phyloP scores from a whole-genome alignment of 2,797 vertebrate species.

The Coluber constrictor region DNA sequence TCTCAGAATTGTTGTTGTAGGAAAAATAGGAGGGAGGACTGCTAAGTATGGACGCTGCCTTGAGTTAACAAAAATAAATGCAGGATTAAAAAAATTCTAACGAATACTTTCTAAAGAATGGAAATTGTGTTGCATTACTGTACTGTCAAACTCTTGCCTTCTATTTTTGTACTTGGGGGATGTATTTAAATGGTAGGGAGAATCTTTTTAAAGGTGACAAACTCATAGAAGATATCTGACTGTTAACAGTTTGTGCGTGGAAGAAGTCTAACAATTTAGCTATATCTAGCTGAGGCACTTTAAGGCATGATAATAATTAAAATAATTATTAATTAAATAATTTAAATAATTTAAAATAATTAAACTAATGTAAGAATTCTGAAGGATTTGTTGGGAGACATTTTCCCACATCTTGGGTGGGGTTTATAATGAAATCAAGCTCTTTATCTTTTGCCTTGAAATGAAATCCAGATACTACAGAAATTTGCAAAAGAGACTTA shows the following conservation, averaged over 20 bases:
- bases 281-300: neutral
- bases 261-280: too few relatives aligned
- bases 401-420: neutral
- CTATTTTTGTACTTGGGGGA: neutral
- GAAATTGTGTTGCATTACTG: neutral
- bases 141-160: neutral
- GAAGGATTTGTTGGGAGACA: slow-evolving; percentile 20
- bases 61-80: neutral
- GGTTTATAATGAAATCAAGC: slow-evolving; percentile 48
- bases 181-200: neutral
- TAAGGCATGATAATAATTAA: neutral
- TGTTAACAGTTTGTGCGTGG: neutral
- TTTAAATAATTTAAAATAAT: neutral
- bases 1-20: neutral
- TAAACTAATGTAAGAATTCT: slow-evolving; percentile 4
- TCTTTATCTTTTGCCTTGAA: slow-evolving; percentile 43
- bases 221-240: neutral
- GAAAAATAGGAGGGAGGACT: neutral
- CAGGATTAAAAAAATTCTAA: neutral
- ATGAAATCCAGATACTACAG: neutral
- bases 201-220: neutral
- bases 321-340: too few relatives aligned
- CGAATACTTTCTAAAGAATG: neutral
- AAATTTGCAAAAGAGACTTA: slow-evolving; percentile 33
- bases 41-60: neutral